phyloP scores from a whole-genome alignment of 2,113 vertebrate species.

The Centropus bengalensis region DNA sequence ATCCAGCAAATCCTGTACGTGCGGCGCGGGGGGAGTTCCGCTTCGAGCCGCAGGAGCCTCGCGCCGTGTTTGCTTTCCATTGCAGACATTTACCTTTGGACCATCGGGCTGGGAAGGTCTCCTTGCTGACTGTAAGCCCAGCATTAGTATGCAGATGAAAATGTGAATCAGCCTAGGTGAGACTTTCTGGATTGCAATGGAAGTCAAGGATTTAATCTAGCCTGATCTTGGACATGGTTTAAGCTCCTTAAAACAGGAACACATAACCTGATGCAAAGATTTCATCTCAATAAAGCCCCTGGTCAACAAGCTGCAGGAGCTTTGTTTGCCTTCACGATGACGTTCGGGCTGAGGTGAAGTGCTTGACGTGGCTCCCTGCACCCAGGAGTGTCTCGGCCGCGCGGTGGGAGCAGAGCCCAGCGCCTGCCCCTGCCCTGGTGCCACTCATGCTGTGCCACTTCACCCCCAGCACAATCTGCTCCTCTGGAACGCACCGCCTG shows the following conservation, averaged over 20 bases:
- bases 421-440: not conserved
- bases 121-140: not conserved
- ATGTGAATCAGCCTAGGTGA: not conserved
- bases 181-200: not conserved
- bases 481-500: rapidly evolving
- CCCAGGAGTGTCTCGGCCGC: rapidly evolving
- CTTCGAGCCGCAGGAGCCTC: not conserved
- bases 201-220: constrained; percentile 1
- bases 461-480: rapidly evolving
- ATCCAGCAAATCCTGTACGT: not conserved
- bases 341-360: not conserved
- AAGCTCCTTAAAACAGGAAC: constrained; percentile 23
- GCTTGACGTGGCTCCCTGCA: rapidly evolving
- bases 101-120: constrained; percentile 21
- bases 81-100: constrained; percentile 37
- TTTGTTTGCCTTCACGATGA: not conserved
- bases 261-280: not conserved
- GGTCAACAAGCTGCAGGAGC: not conserved
- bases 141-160: constrained; percentile 14
- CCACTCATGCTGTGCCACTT: not conserved
- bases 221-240: not conserved
- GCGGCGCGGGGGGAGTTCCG: not conserved
- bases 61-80: not conserved
- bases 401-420: not conserved
- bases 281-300: constrained; percentile 9